Evolutionary conservation across 2,888 invertebrate species (phyloP).

Genomic region (Drosophila diplacantha): DNA sequence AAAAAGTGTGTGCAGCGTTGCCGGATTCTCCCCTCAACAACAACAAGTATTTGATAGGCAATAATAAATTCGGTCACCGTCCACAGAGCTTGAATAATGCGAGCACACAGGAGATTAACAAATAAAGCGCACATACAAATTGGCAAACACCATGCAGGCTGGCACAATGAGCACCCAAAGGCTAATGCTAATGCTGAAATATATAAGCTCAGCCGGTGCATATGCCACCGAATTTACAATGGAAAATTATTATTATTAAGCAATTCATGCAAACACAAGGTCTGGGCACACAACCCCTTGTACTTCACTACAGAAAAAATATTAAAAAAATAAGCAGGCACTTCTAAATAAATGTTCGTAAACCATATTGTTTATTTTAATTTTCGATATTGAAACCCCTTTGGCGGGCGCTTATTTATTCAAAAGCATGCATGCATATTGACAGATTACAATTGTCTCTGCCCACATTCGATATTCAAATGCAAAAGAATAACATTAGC

Average conservation of each 20-base stretch:
- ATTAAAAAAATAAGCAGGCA: neutral
- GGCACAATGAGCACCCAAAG: slow-evolving; percentile 9
- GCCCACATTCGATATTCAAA: slow-evolving; percentile 23
- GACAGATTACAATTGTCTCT: slow-evolving; percentile 19
- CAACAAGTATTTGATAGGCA: slow-evolving; percentile 18
- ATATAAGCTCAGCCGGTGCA: slow-evolving; percentile 1
- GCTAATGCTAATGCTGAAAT: slow-evolving; percentile 7
- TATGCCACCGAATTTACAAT: slow-evolving; percentile 8
- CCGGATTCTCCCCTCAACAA: neutral
- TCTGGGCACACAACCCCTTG: neutral
- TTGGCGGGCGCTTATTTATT: slow-evolving; percentile 14
- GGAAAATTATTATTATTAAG: slow-evolving; percentile 6
- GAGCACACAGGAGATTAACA: slow-evolving; percentile 29
- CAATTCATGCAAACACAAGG: slow-evolving; percentile 15
- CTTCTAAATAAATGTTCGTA: slow-evolving; percentile 2
- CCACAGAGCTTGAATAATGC: slow-evolving; percentile 15
- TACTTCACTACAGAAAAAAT: slow-evolving; percentile 1
- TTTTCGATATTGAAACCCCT: slow-evolving; percentile 6
- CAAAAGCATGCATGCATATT: slow-evolving; percentile 30
- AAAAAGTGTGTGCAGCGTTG: slow-evolving; percentile 28
- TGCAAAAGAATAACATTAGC: slow-evolving; percentile 32
- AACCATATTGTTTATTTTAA: slow-evolving; percentile 18
- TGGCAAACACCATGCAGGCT: slow-evolving; percentile 10
- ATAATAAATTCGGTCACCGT: slow-evolving; percentile 11
- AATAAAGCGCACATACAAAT: slow-evolving; percentile 32